Percentiles rank a stretch among this genome's conserved stretches.
Evolutionary conservation across 1,140 invertebrate genomes (phyloP).

Genomic region (Heliconius himera): DNA sequence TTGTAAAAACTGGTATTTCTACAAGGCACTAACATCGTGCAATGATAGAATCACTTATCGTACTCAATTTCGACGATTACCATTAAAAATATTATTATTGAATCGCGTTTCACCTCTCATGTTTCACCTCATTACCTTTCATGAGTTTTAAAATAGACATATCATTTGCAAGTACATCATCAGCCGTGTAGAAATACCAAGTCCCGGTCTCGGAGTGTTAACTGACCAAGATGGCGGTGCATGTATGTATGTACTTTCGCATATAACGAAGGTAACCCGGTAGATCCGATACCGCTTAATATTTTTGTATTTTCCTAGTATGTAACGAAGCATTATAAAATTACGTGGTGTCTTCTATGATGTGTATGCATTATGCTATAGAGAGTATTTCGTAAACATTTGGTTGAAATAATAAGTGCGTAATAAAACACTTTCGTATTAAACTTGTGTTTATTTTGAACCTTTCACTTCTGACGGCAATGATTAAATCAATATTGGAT

Average conservation of each 20-base stretch:
- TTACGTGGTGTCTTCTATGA: constrained; percentile 75
- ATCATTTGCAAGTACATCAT: constrained; percentile 11
- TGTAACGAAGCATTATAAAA: constrained; percentile 74
- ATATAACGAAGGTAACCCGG: constrained; percentile 55
- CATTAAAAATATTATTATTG: constrained; percentile 12
- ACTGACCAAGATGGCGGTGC: constrained; percentile 53
- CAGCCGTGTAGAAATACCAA: constrained; percentile 47
- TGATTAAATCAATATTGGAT: too few species aligned
- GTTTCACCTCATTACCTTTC: neutral
- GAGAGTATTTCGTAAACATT: constrained; percentile 78
- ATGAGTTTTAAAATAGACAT: constrained; percentile 25
- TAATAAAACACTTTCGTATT: constrained; percentile 81
- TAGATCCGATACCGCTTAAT: constrained; percentile 75
- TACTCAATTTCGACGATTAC: neutral
- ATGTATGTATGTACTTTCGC: constrained; percentile 26
- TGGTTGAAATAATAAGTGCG: constrained; percentile 81
- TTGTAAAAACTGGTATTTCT: constrained; percentile 35
- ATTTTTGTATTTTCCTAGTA: constrained; percentile 81
- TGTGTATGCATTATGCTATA: constrained; percentile 80
- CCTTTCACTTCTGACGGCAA: neutral
- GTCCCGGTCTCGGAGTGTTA: constrained; percentile 68
- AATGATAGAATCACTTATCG: neutral
- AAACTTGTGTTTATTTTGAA: constrained; percentile 47
- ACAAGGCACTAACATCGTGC: neutral
- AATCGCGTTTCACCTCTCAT: constrained; percentile 8